Evolutionary conservation across 2,797 vertebrate genomes (phyloP).

Genomic region (Todus mexicanus): DNA sequence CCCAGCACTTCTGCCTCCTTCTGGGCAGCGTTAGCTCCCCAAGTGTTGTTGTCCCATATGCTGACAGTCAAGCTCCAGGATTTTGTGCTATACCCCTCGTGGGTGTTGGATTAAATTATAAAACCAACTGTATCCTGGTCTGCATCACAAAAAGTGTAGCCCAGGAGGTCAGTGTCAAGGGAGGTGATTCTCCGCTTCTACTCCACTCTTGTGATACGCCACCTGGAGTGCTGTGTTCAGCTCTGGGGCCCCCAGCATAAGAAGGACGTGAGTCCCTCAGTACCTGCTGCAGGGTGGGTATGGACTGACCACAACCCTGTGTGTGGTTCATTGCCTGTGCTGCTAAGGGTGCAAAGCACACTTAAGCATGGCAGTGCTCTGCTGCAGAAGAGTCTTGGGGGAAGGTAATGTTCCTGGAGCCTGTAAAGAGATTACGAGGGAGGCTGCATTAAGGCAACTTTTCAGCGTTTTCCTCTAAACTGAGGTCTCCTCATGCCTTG

Average conservation of each 20-base stretch:
- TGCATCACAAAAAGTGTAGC: no score
- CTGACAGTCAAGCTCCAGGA: neutral
- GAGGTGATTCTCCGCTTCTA: neutral
- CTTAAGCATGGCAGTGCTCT: neutral
- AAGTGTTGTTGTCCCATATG: fast-evolving
- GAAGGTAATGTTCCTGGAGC: neutral
- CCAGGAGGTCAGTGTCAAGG: neutral
- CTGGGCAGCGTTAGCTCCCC: fast-evolving
- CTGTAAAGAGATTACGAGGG: neutral
- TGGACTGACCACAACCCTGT: neutral
- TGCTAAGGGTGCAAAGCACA: neutral
- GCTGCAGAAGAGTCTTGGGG: neutral
- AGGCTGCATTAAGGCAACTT: neutral
- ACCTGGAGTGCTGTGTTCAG: neutral
- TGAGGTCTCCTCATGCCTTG: neutral
- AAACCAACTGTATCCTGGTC: neutral
- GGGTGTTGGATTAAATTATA: neutral
- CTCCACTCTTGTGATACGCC: neutral
- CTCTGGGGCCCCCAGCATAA: neutral
- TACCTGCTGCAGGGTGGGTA: neutral
- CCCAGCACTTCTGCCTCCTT: neutral
- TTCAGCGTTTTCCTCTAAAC: neutral
- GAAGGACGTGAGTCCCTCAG: no score
- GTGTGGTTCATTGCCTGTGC: fast-evolving
- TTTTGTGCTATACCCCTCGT: neutral